phyloP scores from a whole-genome alignment of 2,113 vertebrate genomes.

The Arothron firmamentum region DNA sequence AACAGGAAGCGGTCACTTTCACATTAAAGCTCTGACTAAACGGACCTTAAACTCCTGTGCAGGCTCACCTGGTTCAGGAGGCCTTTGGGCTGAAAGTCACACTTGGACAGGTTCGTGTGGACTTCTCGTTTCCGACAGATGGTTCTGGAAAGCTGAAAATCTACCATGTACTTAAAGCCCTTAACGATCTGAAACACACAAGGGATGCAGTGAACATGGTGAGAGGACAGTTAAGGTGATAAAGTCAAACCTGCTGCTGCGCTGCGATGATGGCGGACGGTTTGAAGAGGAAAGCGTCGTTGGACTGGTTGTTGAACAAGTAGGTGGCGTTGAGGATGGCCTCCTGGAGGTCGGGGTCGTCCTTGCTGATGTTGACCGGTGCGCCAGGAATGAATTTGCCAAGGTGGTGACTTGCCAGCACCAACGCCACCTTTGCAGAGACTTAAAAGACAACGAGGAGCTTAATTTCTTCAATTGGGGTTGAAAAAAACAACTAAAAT shows the following conservation, averaged over 20 bases:
- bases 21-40: neutral
- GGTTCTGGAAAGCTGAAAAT: constrained; percentile 66
- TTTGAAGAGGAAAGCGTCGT: constrained; percentile 73
- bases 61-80: constrained; percentile 60
- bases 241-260: constrained; percentile 61
- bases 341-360: constrained; percentile 48
- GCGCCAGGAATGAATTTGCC: constrained; percentile 47
- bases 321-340: constrained; percentile 44
- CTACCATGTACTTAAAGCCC: constrained; percentile 60
- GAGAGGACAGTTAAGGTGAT: too few relatives aligned
- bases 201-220: neutral
- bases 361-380: constrained; percentile 55
- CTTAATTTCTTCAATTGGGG: neutral
- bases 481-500: neutral
- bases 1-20: constrained; percentile 11
- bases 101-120: constrained; percentile 33
- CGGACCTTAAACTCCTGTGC: neutral
- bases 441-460: neutral
- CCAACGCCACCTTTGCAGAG: neutral
- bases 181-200: constrained; percentile 57
- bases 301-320: constrained; percentile 70
- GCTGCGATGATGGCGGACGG: constrained; percentile 44
- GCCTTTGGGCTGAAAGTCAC: constrained; percentile 58
- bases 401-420: neutral
- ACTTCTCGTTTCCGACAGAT: constrained; percentile 59